A percentile compares a stretch with the other conserved stretches of the same genome.
Evolutionary conservation across 2,888 invertebrate genomes (phyloP).

Genomic region (Coenonympha arcania): DNA sequence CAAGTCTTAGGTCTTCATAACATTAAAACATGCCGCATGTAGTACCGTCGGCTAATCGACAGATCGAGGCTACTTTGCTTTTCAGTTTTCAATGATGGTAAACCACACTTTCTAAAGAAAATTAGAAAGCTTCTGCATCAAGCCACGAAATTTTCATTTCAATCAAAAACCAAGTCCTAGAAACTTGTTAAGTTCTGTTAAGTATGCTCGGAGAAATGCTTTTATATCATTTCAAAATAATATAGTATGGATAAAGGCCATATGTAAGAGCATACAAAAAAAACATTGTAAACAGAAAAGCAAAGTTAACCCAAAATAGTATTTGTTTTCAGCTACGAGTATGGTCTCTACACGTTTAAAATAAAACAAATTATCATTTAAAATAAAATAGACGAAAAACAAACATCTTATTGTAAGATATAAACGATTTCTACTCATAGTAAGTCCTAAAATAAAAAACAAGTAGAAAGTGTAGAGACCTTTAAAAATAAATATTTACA

Average conservation of each 20-base stretch:
- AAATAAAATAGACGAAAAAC: conserved; percentile 14
- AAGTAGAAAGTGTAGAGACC: conserved; percentile 32
- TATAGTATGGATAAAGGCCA: background rate
- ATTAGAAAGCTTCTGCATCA: too few species aligned
- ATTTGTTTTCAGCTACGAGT: conserved; percentile 24
- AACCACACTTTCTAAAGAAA: too few species aligned
- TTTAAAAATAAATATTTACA: conserved; percentile 54
- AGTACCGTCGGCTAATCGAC: conserved; percentile 38
- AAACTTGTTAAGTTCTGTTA: too few species aligned
- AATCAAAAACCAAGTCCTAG: too few species aligned
- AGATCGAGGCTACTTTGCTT: background rate
- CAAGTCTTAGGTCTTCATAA: conserved; percentile 67
- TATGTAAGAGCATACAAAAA: background rate
- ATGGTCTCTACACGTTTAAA: conserved; percentile 17
- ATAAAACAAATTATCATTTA: conserved; percentile 7
- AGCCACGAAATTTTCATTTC: too few species aligned
- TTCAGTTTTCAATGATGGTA: background rate
- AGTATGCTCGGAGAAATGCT: too few species aligned
- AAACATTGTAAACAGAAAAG: background rate
- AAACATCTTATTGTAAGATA: conserved; percentile 9
- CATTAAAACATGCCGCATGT: conserved; percentile 48
- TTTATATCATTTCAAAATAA: conserved; percentile 14
- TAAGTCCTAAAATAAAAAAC: conserved; percentile 16
- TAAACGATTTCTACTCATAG: conserved; percentile 9
- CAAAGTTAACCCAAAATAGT: background rate